Conservation (phyloP, 2,113 vertebrate species). For the Thryonomys swinderianus region DNA sequence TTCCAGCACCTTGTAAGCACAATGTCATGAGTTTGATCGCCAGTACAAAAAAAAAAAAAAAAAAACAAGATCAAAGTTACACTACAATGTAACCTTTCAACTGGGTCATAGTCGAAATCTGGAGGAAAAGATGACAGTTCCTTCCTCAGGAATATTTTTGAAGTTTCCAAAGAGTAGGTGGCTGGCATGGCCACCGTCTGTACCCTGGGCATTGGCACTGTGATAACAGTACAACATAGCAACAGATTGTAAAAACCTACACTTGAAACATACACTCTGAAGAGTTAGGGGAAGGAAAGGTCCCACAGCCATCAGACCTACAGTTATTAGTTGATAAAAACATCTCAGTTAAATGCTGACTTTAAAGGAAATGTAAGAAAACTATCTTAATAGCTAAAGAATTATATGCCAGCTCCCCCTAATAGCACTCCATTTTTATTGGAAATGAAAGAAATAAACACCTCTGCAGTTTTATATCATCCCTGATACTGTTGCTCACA, state of each 20-base stretch:
- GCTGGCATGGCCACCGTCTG: not conserved
- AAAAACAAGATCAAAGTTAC: not conserved
- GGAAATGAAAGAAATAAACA: conserved; percentile 61
- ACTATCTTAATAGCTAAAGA: conserved; percentile 5
- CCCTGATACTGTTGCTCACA: not conserved
- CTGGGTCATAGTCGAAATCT: not conserved
- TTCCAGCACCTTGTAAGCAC: too few relatives aligned
- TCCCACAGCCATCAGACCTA: not conserved
- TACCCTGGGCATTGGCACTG: not conserved
- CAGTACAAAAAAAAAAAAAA: too few relatives aligned
- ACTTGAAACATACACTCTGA: not conserved
- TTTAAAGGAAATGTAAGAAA: conserved; percentile 46
- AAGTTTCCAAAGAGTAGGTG: not conserved
- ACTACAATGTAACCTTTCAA: not conserved
- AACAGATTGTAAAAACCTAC: not conserved
- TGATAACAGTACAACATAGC: not conserved
- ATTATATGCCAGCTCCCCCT: not conserved
- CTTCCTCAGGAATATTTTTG: not conserved
- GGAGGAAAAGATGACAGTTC: not conserved
- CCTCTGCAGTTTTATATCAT: conserved; percentile 32
- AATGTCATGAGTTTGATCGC: too few relatives aligned
- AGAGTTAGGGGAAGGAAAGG: not conserved
- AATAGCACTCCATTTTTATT: conserved; percentile 52
- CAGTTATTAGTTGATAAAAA: not conserved
- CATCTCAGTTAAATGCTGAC: not conserved